Base-by-base conservation (phyloP, 1,140 invertebrate genomes). In the Sycophaga agraensis region DNA sequence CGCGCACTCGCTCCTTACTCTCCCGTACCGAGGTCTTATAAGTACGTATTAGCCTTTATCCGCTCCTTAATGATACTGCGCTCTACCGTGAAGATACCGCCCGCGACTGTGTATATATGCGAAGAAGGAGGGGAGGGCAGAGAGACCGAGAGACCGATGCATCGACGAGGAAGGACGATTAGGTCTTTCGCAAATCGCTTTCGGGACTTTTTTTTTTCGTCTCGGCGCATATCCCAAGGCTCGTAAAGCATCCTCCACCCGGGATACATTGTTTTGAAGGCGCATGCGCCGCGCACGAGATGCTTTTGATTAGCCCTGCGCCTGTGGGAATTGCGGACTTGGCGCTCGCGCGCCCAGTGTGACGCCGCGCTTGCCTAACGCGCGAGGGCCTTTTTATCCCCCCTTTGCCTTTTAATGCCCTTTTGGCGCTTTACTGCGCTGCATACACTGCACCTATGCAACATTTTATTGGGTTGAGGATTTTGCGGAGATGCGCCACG, bases 21-120 rank as follows among this genome's bases (percentile, higher is more conserved):
- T 37, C 43, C 45, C 39, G 4, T 26, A 16, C 9, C 5, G 21
- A 49, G 45, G 34, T 19, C 66, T 70, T 68, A 69, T n/a, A n/a
- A 66, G 65, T 68, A 70, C 66, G 67, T 72, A 74, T 76, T 74
- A 77, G 68, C 73, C 68, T 69, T 73, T 77, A 72, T 73, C 66
- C 70, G 60, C 54, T 54, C 66, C 61, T 70, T 76, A 74, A 77
- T 74, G 74, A 75, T 76, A 73, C 71, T 67, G 70, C 65, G 67
- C 63, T 71, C 67, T 70, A 72, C 68, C 66, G 73, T 68, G 54
- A 62, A 62, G 55, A 64, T 59, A 59, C 43, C 1, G 19, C 28
- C 28, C 14, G 24, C 24, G n/a, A n/a, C n/a, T n/a, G n/a, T n/a
- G 16, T 26, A 43, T 37, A 17, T 43, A 40, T 19, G 21, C 4